These are phyloP conservation scores for Drosophila obscura DNA, from an alignment of 1,140 invertebrate species.

Conservation along the genomic window DNA sequence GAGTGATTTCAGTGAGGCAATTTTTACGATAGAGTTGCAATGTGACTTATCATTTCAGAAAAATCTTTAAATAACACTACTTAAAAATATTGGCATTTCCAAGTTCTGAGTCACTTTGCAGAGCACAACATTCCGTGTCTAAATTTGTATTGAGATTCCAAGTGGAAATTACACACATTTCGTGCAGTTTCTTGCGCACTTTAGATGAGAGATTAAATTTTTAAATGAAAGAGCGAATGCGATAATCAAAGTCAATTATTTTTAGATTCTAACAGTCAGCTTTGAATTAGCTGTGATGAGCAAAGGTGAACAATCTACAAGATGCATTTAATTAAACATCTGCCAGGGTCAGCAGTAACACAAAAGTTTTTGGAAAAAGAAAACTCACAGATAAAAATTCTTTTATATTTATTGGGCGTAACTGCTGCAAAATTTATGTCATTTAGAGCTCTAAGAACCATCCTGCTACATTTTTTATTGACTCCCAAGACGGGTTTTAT, in stretches of 20 bases:
- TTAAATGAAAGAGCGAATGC: neutral
- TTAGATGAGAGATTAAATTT: neutral
- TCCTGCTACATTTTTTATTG: too few relatives aligned
- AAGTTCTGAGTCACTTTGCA: conserved; percentile 6
- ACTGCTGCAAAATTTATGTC: too few relatives aligned
- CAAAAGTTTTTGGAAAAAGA: neutral
- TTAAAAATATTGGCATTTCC: neutral
- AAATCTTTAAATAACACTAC: neutral
- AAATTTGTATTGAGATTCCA: conserved; percentile 23
- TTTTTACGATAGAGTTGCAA: too few relatives aligned
- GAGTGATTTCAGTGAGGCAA: too few relatives aligned
- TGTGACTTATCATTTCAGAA: neutral
- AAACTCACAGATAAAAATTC: too few relatives aligned
- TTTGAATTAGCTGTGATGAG: conserved; percentile 1
- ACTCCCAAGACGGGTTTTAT: too few relatives aligned
- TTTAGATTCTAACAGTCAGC: conserved; percentile 7
- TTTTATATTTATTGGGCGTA: too few relatives aligned
- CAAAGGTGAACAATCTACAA: neutral
- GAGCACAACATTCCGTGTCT: neutral
- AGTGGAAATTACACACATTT: conserved; percentile 8
- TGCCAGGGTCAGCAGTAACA: too few relatives aligned
- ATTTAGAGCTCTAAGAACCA: too few relatives aligned
- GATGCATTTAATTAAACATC: too few relatives aligned
- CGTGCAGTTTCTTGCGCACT: conserved; percentile 10
- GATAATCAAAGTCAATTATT: conserved; percentile 22